A percentile compares a stretch with the other conserved stretches of the same genome.
These are phyloP conservation scores for Ceratosolen fusciceps DNA, from an alignment of 1,140 invertebrate species.

Conservation along the genomic window DNA sequence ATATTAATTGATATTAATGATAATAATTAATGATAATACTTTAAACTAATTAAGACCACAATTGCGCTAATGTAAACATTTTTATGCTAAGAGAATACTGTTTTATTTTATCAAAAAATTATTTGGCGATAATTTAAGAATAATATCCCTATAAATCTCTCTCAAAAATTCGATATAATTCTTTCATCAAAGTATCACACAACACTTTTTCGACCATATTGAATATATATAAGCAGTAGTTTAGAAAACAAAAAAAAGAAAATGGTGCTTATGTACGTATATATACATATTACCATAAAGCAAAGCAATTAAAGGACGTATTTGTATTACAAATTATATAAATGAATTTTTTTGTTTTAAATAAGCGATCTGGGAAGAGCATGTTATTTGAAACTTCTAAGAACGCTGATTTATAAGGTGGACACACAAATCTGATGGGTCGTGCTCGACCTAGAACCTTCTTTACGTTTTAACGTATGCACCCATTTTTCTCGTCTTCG, in stretches of 20 bases:
- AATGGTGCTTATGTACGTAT: not conserved
- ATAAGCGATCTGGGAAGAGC: slow-evolving; percentile 63
- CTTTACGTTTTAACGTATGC: not conserved
- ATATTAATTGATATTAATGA: not conserved
- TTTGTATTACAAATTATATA: not conserved
- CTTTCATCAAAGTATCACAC: too few relatives aligned
- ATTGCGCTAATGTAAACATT: too few relatives aligned
- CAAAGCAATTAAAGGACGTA: not conserved
- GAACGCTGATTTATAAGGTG: slow-evolving; percentile 70
- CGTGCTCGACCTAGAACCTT: not conserved
- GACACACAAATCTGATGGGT: not conserved
- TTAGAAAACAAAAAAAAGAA: not conserved
- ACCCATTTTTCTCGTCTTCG: not conserved
- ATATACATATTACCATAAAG: not conserved
- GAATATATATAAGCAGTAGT: not conserved
- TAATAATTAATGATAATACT: not conserved
- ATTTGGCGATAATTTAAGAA: too few relatives aligned
- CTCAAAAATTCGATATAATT: too few relatives aligned
- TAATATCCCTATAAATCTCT: too few relatives aligned
- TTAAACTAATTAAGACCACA: not conserved
- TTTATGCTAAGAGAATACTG: too few relatives aligned
- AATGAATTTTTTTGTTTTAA: slow-evolving; percentile 69
- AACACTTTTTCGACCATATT: too few relatives aligned
- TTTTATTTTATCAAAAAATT: too few relatives aligned
- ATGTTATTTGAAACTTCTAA: slow-evolving; percentile 69